Evolutionary conservation across 64 coral and sea anemone species (phyloP), one percentile per base, ranked within the genome.

Genomic region (Pocillopora verrucosa): DNA sequence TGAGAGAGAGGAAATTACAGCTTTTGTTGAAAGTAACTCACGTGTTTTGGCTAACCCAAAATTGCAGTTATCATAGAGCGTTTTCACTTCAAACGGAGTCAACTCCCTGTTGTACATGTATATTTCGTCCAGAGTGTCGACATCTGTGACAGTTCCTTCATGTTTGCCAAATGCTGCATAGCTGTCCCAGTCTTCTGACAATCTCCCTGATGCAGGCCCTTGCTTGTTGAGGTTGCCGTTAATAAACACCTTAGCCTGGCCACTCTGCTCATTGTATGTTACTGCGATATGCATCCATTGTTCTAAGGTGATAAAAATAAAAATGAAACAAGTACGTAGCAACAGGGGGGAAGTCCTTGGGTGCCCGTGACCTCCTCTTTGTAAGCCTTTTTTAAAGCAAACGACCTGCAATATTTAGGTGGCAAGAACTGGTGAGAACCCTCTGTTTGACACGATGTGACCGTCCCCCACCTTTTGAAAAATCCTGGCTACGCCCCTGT

Each of bases 141-240:
- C 20, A 22, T 91, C 85, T 58, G 68, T 84, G 24, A 87, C 89
- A 19, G 77, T 34, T 41, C 94, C 94, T 36, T 90, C 59, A 80
- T 98, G 96, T 67, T 82, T 88, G 1, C 96, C 96, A 93, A 98
- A 98, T 5, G 87, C 93, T 13, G 96, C 96, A n/a, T 92, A 92
- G 74, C 92, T 91, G 62, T 98, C 96, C 96, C 96, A 98, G 79
- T 98, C 96, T 67, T 90, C 93, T 22, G 96, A 98, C 35, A 98
- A 73, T 2, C 51, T 36, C 0, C 96, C 96, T 22, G 69, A 35
- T 10, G 91, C 96, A 26, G 80, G 65, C n/a, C 76, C 93, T 56
- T 95, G 69, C 77, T 95, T 90, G 74, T 94, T 95, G 13, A 98
- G 24, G 58, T 89, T 92, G 36, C 96, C 84, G 19, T 98, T 95